Conservation (phyloP, 2,888 invertebrate genomes). For the Shargacucullia verbasci region DNA sequence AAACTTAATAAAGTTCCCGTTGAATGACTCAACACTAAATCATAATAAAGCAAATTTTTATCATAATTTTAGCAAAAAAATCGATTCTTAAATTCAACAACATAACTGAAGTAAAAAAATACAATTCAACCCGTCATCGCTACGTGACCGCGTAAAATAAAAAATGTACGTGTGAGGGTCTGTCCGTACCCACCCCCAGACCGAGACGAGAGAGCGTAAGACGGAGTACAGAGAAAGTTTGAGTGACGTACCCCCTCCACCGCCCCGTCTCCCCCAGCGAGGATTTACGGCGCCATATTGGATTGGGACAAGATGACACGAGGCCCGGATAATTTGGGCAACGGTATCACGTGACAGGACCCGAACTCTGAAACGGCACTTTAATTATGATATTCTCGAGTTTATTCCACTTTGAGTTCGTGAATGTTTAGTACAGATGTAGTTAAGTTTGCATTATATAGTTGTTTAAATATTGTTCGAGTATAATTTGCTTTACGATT, state of each 20-base stretch:
- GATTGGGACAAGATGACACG: constrained; percentile 90
- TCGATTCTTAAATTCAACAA: constrained; percentile 30
- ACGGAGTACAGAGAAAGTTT: constrained; percentile 89
- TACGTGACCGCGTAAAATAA: constrained; percentile 62
- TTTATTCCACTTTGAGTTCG: constrained; percentile 65
- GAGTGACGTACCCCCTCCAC: constrained; percentile 87
- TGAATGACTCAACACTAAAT: constrained; percentile 14
- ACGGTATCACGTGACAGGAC: constrained; percentile 86
- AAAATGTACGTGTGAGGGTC: constrained; percentile 70
- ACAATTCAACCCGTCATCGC: constrained; percentile 60
- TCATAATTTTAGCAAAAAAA: constrained; percentile 8
- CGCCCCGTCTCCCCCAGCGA: constrained; percentile 74
- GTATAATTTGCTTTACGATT: neutral
- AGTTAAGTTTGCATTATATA: constrained; percentile 46
- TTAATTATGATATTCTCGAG: constrained; percentile 86
- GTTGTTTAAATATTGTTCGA: constrained; percentile 31
- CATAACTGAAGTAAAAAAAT: constrained; percentile 48
- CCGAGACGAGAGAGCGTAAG: constrained; percentile 82
- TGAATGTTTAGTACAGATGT: constrained; percentile 52
- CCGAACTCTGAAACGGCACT: constrained; percentile 84
- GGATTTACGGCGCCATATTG: constrained; percentile 90
- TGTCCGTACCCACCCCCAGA: constrained; percentile 83
- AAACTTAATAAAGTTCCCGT: constrained; percentile 20
- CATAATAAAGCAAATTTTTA: constrained; percentile 10
- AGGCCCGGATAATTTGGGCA: constrained; percentile 89